A percentile compares a stretch with the other conserved stretches of the same genome.
Evolutionary conservation across 2,888 invertebrate species (phyloP).

Genomic region (Thera obeliscata): DNA sequence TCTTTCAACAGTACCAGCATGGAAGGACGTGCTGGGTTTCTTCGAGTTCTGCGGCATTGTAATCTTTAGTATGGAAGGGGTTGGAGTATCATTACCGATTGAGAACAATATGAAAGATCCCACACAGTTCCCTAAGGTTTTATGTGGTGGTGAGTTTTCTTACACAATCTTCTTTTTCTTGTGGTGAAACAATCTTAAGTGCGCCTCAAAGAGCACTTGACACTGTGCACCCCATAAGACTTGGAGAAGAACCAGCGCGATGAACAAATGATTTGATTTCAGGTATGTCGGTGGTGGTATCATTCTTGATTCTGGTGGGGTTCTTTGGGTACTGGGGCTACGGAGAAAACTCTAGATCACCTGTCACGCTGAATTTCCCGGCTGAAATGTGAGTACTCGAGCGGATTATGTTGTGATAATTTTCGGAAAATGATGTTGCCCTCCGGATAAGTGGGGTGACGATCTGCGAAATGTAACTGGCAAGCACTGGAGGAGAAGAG

Average conservation of each 20-base stretch:
- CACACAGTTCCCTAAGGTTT: slow-evolving; percentile 60
- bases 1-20: slow-evolving; percentile 60
- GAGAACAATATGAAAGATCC: slow-evolving; percentile 78
- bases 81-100: slow-evolving; percentile 74
- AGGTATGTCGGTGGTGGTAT: slow-evolving; percentile 73
- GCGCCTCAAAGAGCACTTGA: too few relatives aligned
- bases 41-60: slow-evolving; percentile 85
- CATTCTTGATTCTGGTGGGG: slow-evolving; percentile 68
- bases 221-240: too few relatives aligned
- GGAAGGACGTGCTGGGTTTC: slow-evolving; percentile 66
- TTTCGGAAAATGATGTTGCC: too few relatives aligned
- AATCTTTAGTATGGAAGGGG: slow-evolving; percentile 84
- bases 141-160: slow-evolving; percentile 62
- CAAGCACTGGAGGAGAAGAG: too few relatives aligned
- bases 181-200: too few relatives aligned
- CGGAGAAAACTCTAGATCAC: slow-evolving; percentile 64
- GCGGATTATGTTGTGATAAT: background rate
- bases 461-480: too few relatives aligned
- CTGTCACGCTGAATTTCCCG: slow-evolving; percentile 75
- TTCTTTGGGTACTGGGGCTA: slow-evolving; percentile 81
- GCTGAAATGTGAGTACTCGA: slow-evolving; percentile 60
- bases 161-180: background rate
- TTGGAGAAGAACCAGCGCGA: background rate
- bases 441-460: too few relatives aligned
- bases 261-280: slow-evolving; percentile 34